Conservation (phyloP, 2,113 vertebrate genomes). For the Oostethus manadensis region DNA sequence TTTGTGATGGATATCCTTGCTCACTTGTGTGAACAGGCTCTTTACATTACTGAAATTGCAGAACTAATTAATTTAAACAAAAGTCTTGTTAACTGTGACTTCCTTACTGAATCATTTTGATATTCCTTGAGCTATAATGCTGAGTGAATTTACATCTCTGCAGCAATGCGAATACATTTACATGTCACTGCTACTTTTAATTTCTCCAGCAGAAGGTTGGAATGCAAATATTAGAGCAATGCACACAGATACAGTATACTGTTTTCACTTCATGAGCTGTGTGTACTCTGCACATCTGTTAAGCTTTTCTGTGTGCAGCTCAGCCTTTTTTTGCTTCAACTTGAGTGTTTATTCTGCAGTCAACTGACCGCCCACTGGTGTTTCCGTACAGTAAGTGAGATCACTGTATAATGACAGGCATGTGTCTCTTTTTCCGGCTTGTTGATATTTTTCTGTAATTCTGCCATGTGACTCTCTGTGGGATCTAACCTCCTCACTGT, state of each 20-base stretch:
- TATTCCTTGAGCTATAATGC: no score
- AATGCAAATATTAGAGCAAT: slow-evolving; percentile 2
- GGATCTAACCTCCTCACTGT: slow-evolving; percentile 75
- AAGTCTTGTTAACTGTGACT: no score
- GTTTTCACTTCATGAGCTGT: slow-evolving; percentile 34
- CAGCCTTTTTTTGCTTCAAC: slow-evolving; percentile 13
- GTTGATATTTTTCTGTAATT: not conserved
- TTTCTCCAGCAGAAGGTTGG: slow-evolving; percentile 7
- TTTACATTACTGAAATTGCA: no score
- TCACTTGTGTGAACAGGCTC: no score
- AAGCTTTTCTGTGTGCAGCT: slow-evolving; percentile 16
- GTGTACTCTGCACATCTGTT: slow-evolving; percentile 35
- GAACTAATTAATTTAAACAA: no score
- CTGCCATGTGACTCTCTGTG: not conserved
- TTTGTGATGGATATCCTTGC: no score
- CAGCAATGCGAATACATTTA: no score
- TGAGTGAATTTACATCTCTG: no score
- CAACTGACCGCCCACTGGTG: not conserved
- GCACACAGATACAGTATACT: not conserved
- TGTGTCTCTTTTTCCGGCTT: not conserved
- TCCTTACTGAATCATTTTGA: no score
- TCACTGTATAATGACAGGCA: not conserved
- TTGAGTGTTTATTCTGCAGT: slow-evolving; percentile 3
- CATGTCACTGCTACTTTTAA: no score
- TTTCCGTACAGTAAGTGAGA: slow-evolving; percentile 4